These are phyloP conservation scores for Salminus brasiliensis DNA, from an alignment of 2,113 vertebrate species.

Conservation along the genomic window DNA sequence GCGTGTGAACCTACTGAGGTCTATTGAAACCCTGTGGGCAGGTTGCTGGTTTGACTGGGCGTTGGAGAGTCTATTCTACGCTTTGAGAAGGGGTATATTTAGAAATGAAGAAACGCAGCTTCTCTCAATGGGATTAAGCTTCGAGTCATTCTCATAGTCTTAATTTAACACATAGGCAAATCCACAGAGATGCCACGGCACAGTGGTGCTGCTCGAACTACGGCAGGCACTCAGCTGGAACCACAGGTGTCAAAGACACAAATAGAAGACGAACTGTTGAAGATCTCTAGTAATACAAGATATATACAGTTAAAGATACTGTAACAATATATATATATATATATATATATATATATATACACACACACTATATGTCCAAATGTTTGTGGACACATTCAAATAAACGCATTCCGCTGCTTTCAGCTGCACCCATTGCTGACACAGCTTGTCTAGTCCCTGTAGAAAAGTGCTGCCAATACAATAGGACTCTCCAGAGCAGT, in stretches of 20 bases:
- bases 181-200: constrained; percentile 55
- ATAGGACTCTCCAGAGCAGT: too few species aligned
- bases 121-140: constrained; percentile 53
- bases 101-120: constrained; percentile 44
- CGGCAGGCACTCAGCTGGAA: constrained; percentile 63
- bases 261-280: not conserved
- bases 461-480: too few species aligned
- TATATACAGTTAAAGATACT: not conserved
- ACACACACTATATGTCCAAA: too few species aligned
- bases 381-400: too few species aligned
- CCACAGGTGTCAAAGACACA: constrained; percentile 70
- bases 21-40: constrained; percentile 47
- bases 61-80: constrained; percentile 36
- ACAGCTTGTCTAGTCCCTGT: too few species aligned
- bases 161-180: constrained; percentile 73
- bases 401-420: too few species aligned
- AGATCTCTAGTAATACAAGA: not conserved
- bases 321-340: not conserved
- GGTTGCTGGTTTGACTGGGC: constrained; percentile 32
- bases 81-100: constrained; percentile 23
- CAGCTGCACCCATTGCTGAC: too few species aligned
- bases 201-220: constrained; percentile 38
- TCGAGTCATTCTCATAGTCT: constrained; percentile 59
- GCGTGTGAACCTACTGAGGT: constrained; percentile 29
- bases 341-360: too few species aligned